phyloP scores from a whole-genome alignment of 2,113 vertebrate species.

The Centropus bengalensis region DNA sequence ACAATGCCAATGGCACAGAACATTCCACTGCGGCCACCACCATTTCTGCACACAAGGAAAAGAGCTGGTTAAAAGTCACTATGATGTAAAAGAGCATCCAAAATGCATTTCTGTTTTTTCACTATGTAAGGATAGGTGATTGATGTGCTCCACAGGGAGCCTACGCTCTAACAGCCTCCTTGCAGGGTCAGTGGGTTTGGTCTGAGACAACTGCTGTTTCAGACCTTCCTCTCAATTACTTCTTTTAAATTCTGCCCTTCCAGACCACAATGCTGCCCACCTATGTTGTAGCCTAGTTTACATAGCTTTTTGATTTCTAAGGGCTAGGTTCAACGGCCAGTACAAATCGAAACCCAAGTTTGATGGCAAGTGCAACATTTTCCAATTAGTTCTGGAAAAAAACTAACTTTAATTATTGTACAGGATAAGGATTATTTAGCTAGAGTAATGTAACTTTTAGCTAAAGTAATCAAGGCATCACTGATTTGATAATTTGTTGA shows the following conservation, averaged over 20 bases:
- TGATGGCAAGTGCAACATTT: neutral
- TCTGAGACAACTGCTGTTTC: neutral
- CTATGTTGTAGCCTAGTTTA: neutral
- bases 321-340: neutral
- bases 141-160: neutral
- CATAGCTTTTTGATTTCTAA: neutral
- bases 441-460: neutral
- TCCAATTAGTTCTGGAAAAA: neutral
- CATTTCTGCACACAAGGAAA: constrained; percentile 80
- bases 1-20: constrained; percentile 97
- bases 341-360: neutral
- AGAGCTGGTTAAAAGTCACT: neutral
- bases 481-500: neutral
- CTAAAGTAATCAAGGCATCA: neutral
- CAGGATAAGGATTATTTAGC: neutral
- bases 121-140: neutral
- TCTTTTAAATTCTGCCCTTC: neutral
- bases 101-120: neutral
- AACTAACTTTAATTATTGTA: neutral
- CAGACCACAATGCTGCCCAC: neutral
- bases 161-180: neutral
- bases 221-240: neutral
- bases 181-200: neutral
- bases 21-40: constrained; percentile 94
- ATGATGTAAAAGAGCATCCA: neutral